These are phyloP conservation scores for Cabera pusaria DNA, from an alignment of 2,888 invertebrate genomes.

Conservation along the genomic window DNA sequence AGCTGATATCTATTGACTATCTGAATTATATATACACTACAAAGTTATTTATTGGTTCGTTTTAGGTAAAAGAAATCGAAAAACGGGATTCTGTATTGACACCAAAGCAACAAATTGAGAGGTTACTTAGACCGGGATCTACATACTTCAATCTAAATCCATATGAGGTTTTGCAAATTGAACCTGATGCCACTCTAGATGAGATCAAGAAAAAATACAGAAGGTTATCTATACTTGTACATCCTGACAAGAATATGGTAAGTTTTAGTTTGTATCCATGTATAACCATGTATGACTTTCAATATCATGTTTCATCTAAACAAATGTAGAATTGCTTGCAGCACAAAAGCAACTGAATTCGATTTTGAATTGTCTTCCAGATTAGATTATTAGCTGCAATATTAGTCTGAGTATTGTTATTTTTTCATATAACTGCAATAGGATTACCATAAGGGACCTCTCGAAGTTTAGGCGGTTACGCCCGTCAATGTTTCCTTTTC, in stretches of 20 bases:
- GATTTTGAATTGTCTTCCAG: too few relatives aligned
- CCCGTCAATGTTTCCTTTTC: constrained; percentile 81
- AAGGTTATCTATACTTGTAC: constrained; percentile 97
- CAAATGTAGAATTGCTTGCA: too few relatives aligned
- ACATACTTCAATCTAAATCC: constrained; percentile 99
- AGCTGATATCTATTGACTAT: too few relatives aligned
- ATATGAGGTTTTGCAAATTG: constrained; percentile 95
- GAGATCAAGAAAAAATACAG: constrained; percentile 98
- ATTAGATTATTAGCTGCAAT: background rate
- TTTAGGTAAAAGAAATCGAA: constrained; percentile 99
- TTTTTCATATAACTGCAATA: too few relatives aligned
- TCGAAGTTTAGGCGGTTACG: constrained; percentile 74
- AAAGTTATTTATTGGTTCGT: too few relatives aligned
- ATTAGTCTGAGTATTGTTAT: background rate
- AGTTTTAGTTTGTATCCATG: too few relatives aligned
- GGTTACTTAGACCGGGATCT: constrained; percentile 97
- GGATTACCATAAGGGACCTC: constrained; percentile 12
- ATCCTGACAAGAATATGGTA: constrained; percentile 98
- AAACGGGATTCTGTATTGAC: constrained; percentile 98
- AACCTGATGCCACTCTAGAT: constrained; percentile 94
- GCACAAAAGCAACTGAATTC: too few relatives aligned
- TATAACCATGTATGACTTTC: too few relatives aligned
- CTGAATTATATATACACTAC: too few relatives aligned
- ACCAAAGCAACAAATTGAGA: constrained; percentile 97
- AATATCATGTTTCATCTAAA: too few relatives aligned